A percentile compares a stretch with the other conserved stretches of the same genome.
Evolutionary conservation across 2,113 vertebrate genomes (phyloP).

Genomic region (Scomber scombrus): DNA sequence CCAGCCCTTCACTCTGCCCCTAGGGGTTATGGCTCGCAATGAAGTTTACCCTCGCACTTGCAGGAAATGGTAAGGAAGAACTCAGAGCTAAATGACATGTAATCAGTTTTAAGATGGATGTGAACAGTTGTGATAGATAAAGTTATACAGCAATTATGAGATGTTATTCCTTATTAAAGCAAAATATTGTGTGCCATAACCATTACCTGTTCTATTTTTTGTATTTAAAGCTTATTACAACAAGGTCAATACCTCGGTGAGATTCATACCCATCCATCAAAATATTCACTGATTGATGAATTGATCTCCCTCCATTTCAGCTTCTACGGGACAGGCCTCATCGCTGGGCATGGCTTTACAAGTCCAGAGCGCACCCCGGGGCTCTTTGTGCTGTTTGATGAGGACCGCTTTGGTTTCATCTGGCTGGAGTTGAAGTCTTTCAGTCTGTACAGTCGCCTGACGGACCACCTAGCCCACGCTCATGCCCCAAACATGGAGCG

Average conservation of each 20-base stretch:
- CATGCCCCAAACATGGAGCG: conserved; percentile 90
- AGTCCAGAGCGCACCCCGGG: conserved; percentile 96
- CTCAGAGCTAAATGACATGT: too few relatives aligned
- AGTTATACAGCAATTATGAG: background rate
- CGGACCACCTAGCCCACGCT: conserved; percentile 91
- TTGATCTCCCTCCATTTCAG: conserved; percentile 77
- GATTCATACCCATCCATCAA: background rate
- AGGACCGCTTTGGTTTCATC: conserved; percentile 96
- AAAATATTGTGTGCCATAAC: background rate
- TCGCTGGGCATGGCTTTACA: conserved; percentile 96
- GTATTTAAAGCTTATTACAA: background rate
- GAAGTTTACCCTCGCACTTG: conserved; percentile 95
- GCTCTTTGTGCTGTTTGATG: conserved; percentile 94
- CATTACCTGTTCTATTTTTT: background rate
- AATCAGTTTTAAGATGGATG: too few relatives aligned
- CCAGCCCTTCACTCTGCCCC: conserved; percentile 91
- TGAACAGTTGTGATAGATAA: too few relatives aligned
- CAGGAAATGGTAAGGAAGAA: conserved; percentile 89
- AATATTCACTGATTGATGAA: background rate
- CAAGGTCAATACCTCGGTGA: background rate
- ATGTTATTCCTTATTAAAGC: background rate
- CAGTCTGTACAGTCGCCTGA: conserved; percentile 96
- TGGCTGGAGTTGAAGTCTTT: conserved; percentile 99
- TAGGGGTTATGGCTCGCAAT: conserved; percentile 93
- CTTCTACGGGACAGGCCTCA: conserved; percentile 96